These are phyloP conservation scores for Chionis minor DNA, from an alignment of 2,113 vertebrate species.

Conservation along the genomic window DNA sequence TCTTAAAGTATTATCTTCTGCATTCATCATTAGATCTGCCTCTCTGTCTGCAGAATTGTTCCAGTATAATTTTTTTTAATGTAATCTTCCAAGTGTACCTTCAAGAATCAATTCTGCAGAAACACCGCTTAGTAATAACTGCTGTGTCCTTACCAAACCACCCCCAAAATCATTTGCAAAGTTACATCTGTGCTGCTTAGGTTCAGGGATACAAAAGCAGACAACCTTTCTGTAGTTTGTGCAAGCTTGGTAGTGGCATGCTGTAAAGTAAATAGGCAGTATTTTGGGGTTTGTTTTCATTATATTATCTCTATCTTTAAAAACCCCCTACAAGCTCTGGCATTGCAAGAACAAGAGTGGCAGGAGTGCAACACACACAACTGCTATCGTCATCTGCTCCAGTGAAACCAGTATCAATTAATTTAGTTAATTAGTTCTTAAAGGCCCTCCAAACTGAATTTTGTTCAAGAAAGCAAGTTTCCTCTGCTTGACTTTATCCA, in stretches of 20 bases:
- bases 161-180: background rate
- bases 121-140: background rate
- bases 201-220: background rate
- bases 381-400: background rate
- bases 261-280: background rate
- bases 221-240: background rate
- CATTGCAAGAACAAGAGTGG: background rate
- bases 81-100: constrained; percentile 50
- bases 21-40: constrained; percentile 23
- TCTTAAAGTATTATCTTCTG: constrained; percentile 24
- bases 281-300: background rate
- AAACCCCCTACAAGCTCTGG: background rate
- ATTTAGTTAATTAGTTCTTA: constrained; percentile 37
- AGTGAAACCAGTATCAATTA: constrained; percentile 9
- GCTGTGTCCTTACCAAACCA: background rate
- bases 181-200: background rate
- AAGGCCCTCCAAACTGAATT: constrained; percentile 1
- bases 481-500: background rate
- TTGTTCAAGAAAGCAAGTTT: constrained; percentile 5
- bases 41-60: constrained; percentile 24
- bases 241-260: background rate
- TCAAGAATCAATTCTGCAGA: background rate
- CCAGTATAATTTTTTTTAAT: background rate
- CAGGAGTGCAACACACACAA: background rate
- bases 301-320: background rate